Evolutionary conservation across 2,888 invertebrate genomes (phyloP).

Genomic region (Polylopha cassiicola): DNA sequence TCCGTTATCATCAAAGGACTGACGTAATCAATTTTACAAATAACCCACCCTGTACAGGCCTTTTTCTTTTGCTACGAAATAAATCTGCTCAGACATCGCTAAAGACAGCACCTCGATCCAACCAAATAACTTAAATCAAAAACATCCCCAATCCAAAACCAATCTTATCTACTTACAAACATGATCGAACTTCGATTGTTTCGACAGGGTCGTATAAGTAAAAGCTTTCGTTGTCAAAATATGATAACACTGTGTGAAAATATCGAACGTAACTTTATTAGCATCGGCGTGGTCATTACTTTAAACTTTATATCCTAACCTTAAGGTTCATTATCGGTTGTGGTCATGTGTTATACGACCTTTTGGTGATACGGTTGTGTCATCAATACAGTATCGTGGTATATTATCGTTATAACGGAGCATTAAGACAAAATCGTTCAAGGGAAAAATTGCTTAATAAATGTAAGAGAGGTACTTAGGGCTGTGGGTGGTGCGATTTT

Average conservation of each 20-base stretch:
- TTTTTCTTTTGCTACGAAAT: conserved; percentile 63
- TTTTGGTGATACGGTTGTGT: conserved; percentile 32
- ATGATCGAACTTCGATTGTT: conserved; percentile 23
- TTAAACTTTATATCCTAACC: conserved; percentile 6
- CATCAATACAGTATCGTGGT: conserved; percentile 68
- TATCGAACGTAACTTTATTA: conserved; percentile 69
- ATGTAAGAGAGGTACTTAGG: conserved; percentile 39
- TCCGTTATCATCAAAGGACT: conserved; percentile 54
- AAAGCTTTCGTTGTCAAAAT: conserved; percentile 35
- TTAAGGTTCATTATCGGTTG: conserved; percentile 27
- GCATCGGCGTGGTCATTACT: conserved; percentile 24
- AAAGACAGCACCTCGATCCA: conserved; percentile 26
- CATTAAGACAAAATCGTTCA: conserved; percentile 67
- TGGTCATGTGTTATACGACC: conserved; percentile 27
- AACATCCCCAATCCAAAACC: neutral
- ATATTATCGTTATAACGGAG: conserved; percentile 64
- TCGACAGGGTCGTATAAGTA: neutral
- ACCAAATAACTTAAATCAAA: conserved; percentile 25
- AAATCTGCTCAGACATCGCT: conserved; percentile 54
- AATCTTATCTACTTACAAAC: fast-evolving
- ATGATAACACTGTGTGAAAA: conserved; percentile 64
- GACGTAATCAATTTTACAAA: conserved; percentile 76
- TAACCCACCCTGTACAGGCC: conserved; percentile 44
- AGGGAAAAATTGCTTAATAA: conserved; percentile 73
- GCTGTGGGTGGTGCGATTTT: conserved; percentile 26